Base-by-base conservation (phyloP, 2,888 invertebrate species). In the Drosophila hawaiiensis region DNA sequence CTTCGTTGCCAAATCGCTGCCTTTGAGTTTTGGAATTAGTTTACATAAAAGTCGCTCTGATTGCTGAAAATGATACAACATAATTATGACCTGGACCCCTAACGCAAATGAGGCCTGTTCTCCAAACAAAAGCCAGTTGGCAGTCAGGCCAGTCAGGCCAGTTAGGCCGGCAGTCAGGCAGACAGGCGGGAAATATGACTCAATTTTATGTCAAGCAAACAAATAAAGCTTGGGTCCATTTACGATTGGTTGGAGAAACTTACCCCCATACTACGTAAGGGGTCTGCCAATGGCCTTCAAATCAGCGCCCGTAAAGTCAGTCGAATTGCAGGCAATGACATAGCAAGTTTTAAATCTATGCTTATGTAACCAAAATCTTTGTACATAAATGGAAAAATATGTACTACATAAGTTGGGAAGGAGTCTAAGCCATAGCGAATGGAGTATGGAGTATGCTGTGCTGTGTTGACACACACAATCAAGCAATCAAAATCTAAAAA, bases 401-500 rank as follows among this genome's bases (percentile, higher is more conserved):
- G 29, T 14, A 10, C 25, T n/a, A 78, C 7, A 54, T 35, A 39
- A n/a, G 41, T 39, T 64, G 59, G 33, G 55, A 16, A 16, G 47
- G 47, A 22, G 12, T 22, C 12, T 16, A 14, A 14, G 35, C 14
- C 14, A 35, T 35, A 4, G 3, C 4, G 22, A 7, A 22, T 16
- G 50, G 37, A 37, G 37, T 52, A 39, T 28, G 29, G 28, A n/a
- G 12, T 19, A 25, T 25, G 53, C 22, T 53, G 16, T 5, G 22
- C 55, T 63, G 73, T 79, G 88, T 90, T 89, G 88, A 82, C 89
- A 89, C 82, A 91, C 86, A 90, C 82, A 89, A 89, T 89, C 91
- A 91, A 90, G 91, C 91, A 89, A 89, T 90, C 90, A 91, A 85
- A 89, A 84, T 90, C 90, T 90, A 79, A 90, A 90, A 91, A 91